Evolutionary conservation across 2,797 vertebrate genomes (phyloP).

Genomic region (Propithecus perrieri): DNA sequence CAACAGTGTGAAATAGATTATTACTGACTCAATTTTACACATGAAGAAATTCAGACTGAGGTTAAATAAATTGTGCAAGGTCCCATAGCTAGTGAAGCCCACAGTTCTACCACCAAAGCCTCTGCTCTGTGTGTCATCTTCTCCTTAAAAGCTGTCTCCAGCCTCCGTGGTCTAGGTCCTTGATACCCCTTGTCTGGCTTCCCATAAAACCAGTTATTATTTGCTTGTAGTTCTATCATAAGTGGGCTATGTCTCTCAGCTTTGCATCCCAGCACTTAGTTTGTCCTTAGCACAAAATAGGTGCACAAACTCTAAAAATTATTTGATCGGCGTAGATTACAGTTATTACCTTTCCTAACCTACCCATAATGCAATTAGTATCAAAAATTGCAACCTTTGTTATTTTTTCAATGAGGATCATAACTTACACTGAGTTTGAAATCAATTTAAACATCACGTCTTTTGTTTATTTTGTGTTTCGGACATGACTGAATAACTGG

Average conservation of each 20-base stretch:
- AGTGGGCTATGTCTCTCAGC: background rate
- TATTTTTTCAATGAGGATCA: background rate
- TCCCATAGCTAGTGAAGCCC: background rate
- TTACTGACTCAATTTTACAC: constrained; percentile 50
- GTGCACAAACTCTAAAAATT: background rate
- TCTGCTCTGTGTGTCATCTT: background rate
- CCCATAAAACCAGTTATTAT: background rate
- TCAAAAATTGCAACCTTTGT: background rate
- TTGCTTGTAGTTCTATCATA: background rate
- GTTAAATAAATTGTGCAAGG: constrained; percentile 11
- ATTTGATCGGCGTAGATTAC: background rate
- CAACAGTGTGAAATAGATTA: background rate
- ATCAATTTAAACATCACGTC: background rate
- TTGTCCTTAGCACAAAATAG: background rate
- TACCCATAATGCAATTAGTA: background rate
- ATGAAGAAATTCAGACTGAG: background rate
- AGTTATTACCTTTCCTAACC: background rate
- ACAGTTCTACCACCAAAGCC: background rate
- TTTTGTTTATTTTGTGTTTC: background rate
- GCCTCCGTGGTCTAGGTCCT: background rate
- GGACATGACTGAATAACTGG: background rate
- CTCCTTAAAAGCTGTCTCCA: background rate
- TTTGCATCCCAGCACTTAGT: background rate
- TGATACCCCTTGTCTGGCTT: background rate
- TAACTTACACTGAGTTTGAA: background rate